phyloP scores from a whole-genome alignment of 2,888 invertebrate species.

The Epiblema foenella region DNA sequence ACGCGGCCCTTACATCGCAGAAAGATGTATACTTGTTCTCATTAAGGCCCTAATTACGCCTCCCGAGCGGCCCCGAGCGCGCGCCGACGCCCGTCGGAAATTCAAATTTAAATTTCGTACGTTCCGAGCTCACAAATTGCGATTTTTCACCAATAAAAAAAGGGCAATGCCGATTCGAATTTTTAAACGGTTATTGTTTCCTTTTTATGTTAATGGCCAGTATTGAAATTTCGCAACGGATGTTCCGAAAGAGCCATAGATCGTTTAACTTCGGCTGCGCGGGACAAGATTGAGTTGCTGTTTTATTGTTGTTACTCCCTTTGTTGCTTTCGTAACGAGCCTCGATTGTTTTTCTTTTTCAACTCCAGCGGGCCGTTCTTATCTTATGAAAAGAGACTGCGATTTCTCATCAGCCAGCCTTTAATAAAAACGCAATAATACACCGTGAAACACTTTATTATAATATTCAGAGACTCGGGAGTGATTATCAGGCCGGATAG shows the following conservation, averaged over 20 bases:
- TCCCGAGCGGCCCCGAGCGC: constrained; percentile 48
- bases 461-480: constrained; percentile 71
- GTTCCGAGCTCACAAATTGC: constrained; percentile 71
- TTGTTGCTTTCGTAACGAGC: constrained; percentile 65
- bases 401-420: constrained; percentile 66
- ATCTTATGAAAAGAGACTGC: constrained; percentile 47
- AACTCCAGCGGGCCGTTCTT: constrained; percentile 49
- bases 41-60: constrained; percentile 80
- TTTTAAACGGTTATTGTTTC: constrained; percentile 83
- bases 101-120: constrained; percentile 80
- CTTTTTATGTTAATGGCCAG: constrained; percentile 82
- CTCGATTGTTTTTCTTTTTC: constrained; percentile 71
- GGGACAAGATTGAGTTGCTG: constrained; percentile 72
- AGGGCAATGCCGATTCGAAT: constrained; percentile 74
- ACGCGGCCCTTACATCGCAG: constrained; percentile 62
- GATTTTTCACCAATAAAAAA: constrained; percentile 80
- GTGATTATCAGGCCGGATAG: constrained; percentile 76
- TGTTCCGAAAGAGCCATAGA: constrained; percentile 67
- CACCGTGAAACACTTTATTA: constrained; percentile 75
- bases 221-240: constrained; percentile 77
- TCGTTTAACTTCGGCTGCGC: constrained; percentile 71
- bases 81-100: constrained; percentile 69
- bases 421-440: constrained; percentile 76
- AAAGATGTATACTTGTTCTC: constrained; percentile 70
- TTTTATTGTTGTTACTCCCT: constrained; percentile 73